Evolutionary conservation across 2,888 invertebrate genomes (phyloP), one percentile per base, ranked within the genome.

Genomic region (Baccha elongata): DNA sequence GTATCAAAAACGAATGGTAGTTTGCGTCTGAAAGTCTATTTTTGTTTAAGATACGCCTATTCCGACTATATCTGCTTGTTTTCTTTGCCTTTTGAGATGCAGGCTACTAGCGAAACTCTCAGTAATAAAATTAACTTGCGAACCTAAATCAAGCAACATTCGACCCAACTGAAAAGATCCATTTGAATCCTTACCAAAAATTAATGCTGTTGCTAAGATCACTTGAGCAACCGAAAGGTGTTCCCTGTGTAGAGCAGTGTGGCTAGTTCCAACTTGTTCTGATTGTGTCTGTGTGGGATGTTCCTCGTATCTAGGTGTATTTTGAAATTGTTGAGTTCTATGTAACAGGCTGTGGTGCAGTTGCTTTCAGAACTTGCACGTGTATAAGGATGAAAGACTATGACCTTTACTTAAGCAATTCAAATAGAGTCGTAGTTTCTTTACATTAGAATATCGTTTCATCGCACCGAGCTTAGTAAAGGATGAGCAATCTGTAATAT

Each of bases 71-170:
- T 62, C 42, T 15, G 62, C 29, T 8, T 52, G 62, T 15, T 29
- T 62, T 8, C 13, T 73, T 17, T 46, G 53, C 40, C n/a, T 64
- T 35, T 13, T 26, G n/a, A 72, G 37, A 19, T 37, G 48, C 2
- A 50, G 42, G 17, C 15, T 26, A n/a, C 29, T 13, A 17, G 64
- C 64, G 19, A 76, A 69, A 4, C 42, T 21, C 17, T 75, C 52
- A 6, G 37, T 71, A 1, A 71, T 62, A 3, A 71, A 53, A 15
- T 78, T 78, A 1, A 71, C 55, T 13, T 78, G 50, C 0, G 72
- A 75, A 1, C 71, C 44, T 1, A 62, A 76, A 64, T 62, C 76
- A 1, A 71, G 6, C 10, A 50, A 26, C 2, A 44, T 46, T 29
- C 69, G 15, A 17, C 46, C 44, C 0, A 72, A 15, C 17, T 76